Base-by-base conservation (phyloP, 2,797 vertebrate genomes). In the Gambelia wislizenii region DNA sequence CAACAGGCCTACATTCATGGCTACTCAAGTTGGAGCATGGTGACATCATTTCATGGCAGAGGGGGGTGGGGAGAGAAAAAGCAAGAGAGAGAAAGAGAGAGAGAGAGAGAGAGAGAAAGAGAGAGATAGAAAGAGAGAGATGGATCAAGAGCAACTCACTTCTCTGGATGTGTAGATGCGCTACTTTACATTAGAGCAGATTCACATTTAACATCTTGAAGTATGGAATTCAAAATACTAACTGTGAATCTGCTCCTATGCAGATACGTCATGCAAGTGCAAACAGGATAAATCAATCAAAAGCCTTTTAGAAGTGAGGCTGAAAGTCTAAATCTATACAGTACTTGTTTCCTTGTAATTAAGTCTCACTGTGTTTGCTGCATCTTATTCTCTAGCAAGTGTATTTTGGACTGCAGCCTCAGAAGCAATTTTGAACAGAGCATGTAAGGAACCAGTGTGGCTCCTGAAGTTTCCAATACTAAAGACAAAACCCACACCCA, bases 1-100 rank as follows among this genome's bases (percentile, higher is more conserved):
- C 94, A 91, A 94, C 52, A 76, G 93, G 83, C 90, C 89, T 89
- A 86, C 92, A 93, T 93, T 94, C 94, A 96, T 91, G 33, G 92
- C 94, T 89, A 95, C 89, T 90, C 93, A 8, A 84, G 92, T 89
- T 84, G 67, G 90, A 92, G 90, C 93, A 83, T 25, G 75, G 90
- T 87, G 90, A 39, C 14, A 42, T 91, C 16, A 83, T 87, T 64
- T 52, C 89, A 89, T 86, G 72, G 59, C 14, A 79, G 22, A 2
- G 77, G 67, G 84, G 83, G 61, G 44, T 75, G 87, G 89, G 14
- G 56, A 8, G 6, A 18, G 64, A 90, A 49, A 87, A 74, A 83
- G 61, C 59, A 82, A 61, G 42, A n/a, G n/a, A n/a, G 18, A 85
- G 36, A n/a, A 25, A 12, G 56, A 76, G 33, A 18, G 13, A 20